Base-by-base conservation (phyloP, 2,888 invertebrate species). In the Netelia virgata region DNA sequence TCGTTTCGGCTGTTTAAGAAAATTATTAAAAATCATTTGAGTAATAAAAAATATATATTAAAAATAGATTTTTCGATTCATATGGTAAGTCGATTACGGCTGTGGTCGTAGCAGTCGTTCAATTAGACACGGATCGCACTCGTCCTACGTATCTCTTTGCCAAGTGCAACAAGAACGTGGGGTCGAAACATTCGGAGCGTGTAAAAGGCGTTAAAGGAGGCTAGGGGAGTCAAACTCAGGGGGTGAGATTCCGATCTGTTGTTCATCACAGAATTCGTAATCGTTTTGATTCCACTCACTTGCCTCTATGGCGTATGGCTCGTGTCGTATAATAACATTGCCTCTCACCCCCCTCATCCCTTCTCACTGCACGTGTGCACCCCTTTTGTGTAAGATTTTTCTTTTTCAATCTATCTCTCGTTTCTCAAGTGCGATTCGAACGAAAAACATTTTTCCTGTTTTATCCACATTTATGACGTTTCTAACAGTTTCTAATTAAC, bases 201-300 rank as follows among this genome's bases (percentile, higher is more conserved):
- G 66, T 75, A 80, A 75, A 66, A 18, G 75, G 75, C 53, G 69
- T 41, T 75, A 43, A 83, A 70, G 61, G 36, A 36, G 50, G 18
- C 14, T 41, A n/a, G 63, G 69, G 69, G 78, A 41, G 41, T 14
- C 36, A 8, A n/a, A 70, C n/a, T 43, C 5, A 20, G 41, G 70
- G 70, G 47, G 70, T 72, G 64, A 70, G 28, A 76, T 41, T 72
- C 14, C 68, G 83, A 79, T 83, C 64, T 72, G 79, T 79, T 70
- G 83, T 70, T 69, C 70, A 83, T 83, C 79, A 59, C 18, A 59
- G 74, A 70, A 79, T 83, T 79, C 79, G 57, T 79, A 83, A 83
- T 83, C 79, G 83, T 79, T 83, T 74, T 50, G 41, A 55, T 70
- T 79, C 69, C 78, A 70, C 78, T 78, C 50, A 78, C 83, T 78